phyloP scores from a whole-genome alignment of 2,113 vertebrate species.

The Epinephelus moara region DNA sequence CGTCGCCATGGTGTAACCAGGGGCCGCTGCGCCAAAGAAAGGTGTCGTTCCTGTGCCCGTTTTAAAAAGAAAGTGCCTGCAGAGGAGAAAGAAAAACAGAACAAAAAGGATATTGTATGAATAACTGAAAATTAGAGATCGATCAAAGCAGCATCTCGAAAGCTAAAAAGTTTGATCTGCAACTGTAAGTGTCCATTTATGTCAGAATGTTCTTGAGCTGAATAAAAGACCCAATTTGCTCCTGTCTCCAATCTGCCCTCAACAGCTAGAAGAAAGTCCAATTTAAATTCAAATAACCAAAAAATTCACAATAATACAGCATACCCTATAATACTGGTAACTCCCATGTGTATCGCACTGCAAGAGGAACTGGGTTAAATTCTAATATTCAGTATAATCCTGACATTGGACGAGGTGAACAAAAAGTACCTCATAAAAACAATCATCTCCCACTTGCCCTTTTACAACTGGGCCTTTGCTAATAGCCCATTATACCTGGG shows the following conservation, averaged over 20 bases:
- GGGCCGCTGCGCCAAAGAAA: slow-evolving; percentile 96
- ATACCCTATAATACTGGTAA: background rate
- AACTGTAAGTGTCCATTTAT: background rate
- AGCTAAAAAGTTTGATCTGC: background rate
- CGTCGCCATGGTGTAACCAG: slow-evolving; percentile 98
- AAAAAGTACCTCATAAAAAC: slow-evolving; percentile 78
- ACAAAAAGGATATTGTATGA: background rate
- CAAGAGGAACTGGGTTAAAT: slow-evolving; percentile 43
- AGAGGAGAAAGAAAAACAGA: slow-evolving; percentile 6
- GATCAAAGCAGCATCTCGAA: background rate
- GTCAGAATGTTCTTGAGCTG: background rate
- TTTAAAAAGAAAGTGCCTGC: slow-evolving; percentile 99
- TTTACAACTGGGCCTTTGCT: slow-evolving; percentile 78
- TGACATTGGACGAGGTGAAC: slow-evolving; percentile 75
- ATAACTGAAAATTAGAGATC: background rate
- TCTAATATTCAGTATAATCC: slow-evolving; percentile 60
- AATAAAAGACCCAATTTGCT: background rate
- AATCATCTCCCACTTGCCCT: slow-evolving; percentile 81
- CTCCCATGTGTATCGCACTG: slow-evolving; percentile 21
- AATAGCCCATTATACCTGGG: slow-evolving; percentile 83
- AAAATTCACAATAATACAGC: background rate
- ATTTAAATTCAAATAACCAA: background rate
- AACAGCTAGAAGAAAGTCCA: background rate
- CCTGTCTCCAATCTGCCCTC: background rate
- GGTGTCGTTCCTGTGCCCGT: slow-evolving; percentile 97